Evolutionary conservation across 1,140 invertebrate species (phyloP).

Genomic region (Drosophila kurseongensis): DNA sequence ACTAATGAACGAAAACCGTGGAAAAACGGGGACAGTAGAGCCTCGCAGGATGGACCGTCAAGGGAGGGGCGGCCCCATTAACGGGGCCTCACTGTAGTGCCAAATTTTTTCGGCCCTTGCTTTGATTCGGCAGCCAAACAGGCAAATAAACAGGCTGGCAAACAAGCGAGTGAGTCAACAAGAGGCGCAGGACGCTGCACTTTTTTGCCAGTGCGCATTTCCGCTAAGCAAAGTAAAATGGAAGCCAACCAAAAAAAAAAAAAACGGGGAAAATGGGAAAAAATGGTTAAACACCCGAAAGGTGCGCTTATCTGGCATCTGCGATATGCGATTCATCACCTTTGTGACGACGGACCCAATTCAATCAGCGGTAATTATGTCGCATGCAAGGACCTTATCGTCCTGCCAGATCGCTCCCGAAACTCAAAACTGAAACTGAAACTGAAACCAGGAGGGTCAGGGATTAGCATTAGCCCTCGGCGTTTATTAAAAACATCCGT

Average conservation of each 20-base stretch:
- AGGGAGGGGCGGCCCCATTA: too few species aligned
- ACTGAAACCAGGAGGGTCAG: slow-evolving; percentile 9
- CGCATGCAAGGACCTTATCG: slow-evolving; percentile 56
- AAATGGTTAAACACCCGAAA: slow-evolving; percentile 3
- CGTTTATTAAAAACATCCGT: slow-evolving; percentile 41
- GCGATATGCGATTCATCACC: slow-evolving; percentile 64
- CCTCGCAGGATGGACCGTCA: neutral
- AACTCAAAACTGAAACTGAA: slow-evolving; percentile 9
- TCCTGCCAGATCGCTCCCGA: slow-evolving; percentile 23
- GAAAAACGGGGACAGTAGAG: slow-evolving; percentile 21
- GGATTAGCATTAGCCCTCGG: slow-evolving; percentile 27
- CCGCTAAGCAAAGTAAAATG: slow-evolving; percentile 34
- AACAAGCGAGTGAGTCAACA: slow-evolving; percentile 58
- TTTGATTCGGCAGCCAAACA: slow-evolving; percentile 47
- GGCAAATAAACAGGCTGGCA: slow-evolving; percentile 52
- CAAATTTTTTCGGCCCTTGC: slow-evolving; percentile 2
- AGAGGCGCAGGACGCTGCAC: slow-evolving; percentile 24
- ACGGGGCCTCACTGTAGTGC: slow-evolving; percentile 14
- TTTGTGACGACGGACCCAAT: slow-evolving; percentile 54
- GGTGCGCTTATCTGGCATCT: slow-evolving; percentile 42
- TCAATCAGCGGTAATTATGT: slow-evolving; percentile 77
- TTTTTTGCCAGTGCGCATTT: slow-evolving; percentile 43
- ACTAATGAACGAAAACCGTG: slow-evolving; percentile 54
- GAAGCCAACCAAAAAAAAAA: neutral
- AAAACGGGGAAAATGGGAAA: neutral